Percentiles rank a stretch among this genome's conserved stretches.
Evolutionary conservation across 1,140 invertebrate genomes (phyloP).

Genomic region (Diorhabda carinulata): DNA sequence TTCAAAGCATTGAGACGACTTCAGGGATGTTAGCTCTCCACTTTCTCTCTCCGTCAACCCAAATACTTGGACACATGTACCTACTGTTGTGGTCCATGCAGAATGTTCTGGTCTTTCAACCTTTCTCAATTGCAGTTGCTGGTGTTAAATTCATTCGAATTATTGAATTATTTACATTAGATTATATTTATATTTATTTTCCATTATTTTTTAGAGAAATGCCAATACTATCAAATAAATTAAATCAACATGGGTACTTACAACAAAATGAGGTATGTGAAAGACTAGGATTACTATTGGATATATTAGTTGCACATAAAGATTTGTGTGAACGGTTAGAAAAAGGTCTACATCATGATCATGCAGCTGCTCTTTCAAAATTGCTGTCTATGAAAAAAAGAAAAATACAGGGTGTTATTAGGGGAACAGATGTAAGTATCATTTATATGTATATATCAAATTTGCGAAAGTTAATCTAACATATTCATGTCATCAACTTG

Average conservation of each 20-base stretch:
- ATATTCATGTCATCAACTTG: too few species aligned
- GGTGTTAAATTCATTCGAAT: too few species aligned
- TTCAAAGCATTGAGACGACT: too few species aligned
- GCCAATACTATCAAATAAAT: conserved; percentile 36
- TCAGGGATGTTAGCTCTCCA: too few species aligned
- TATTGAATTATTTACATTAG: too few species aligned
- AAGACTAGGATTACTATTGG: conserved; percentile 59
- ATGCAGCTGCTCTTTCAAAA: conserved; percentile 64
- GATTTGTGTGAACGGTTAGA: conserved; percentile 69
- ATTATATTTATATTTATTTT: neutral
- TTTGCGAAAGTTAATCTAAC: too few species aligned
- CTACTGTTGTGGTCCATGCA: too few species aligned
- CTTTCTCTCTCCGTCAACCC: too few species aligned
- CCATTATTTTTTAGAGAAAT: conserved; percentile 40
- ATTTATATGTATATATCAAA: too few species aligned
- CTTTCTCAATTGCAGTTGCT: too few species aligned
- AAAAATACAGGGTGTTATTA: conserved; percentile 66
- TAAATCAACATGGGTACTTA: conserved; percentile 38
- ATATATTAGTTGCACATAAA: conserved; percentile 60
- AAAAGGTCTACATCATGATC: conserved; percentile 64
- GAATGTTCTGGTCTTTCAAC: too few species aligned
- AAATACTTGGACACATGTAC: too few species aligned
- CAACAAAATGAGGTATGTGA: conserved; percentile 58
- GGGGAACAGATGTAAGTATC: conserved; percentile 55
- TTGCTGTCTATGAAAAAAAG: conserved; percentile 68